Base-by-base conservation (phyloP, 2,113 vertebrate genomes). In the Pipa parva region DNA sequence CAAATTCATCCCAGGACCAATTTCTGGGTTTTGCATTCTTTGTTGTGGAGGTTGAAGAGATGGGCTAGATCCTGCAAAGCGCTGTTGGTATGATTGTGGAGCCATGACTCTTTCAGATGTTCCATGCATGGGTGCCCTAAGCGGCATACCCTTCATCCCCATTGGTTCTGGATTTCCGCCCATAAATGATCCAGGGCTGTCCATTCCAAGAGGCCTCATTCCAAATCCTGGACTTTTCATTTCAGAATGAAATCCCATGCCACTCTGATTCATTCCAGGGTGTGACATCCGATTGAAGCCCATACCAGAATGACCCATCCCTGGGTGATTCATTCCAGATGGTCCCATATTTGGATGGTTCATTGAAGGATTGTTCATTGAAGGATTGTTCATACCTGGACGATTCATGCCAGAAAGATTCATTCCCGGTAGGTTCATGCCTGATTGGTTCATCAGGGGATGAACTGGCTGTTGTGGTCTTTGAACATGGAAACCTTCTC, bases 401-500 rank as follows among this genome's bases (percentile, higher is more conserved):
- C 36, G 33, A 33, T 45, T 54, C 28, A 59, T 56, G 7, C 25
- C 25, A 10, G 51, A 5, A 18, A 28, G 24, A 11, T 33, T 57
- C 39, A 65, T 57, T 10, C 37, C 52, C 21, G 52, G 25, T n/a
- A 17, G 57, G 29, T 54, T 87, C 78, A 75, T 66, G 76, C 78
- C 85, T 66, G 74, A 50, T 63, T 85, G 84, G 29, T 60, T 70
- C 54, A 70, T 61, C 15, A 24, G 20, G 25, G 11, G 18, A 4
- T 51, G 57, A 12, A 76, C 84, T 60, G 81, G 79, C 69, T 82
- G 83, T 73, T 80, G 67, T 1, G 90, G 82, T 75, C 84, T 87
- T 73, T 80, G 92, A 20, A 84, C 84, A 72, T 87, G 78, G 49
- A 90, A 88, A 67, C 83, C 80, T 74, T 85, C 89, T 84, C 91